Base-by-base conservation (phyloP, 2,888 invertebrate species). In the Steromphala cineraria region DNA sequence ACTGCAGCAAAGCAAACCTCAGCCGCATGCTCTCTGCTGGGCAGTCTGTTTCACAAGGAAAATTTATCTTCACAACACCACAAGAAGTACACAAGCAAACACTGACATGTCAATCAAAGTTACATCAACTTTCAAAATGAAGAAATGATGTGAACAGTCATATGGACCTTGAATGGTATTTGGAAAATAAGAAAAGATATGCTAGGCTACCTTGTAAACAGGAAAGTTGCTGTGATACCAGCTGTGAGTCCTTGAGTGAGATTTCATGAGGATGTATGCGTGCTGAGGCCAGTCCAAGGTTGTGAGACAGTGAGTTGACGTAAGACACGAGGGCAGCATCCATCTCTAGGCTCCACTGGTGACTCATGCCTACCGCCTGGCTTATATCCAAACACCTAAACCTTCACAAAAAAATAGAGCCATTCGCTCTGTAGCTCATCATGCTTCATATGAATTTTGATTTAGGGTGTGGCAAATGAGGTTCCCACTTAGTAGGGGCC, bases 261-360 rank as follows among this genome's bases (percentile, higher is more conserved):
- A 93, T 85, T 84, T 93, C 93, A 83, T 93, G 93, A 17, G 93
- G 91, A 83, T 93, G 92, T 10, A 93, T 87, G 2, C 91, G 84
- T 0, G 92, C 85, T 2, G 92, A 91, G 0, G 92, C 86, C 4
- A 93, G 87, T 24, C 90, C 90, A 74, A 93, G 85, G 75, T 90
- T 89, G 8, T 89, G 84, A 82, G 92, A 90, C 81, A 90, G 83
- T 10, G 88, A 85, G 85, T 93, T 92, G 78, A 91, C 86, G 83
- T 90, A 89, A 52, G 87, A 81, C 8, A 91, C 90, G 19, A 93
- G 87, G 2, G 92, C 90, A 1, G 85, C 77, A 81, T 93, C 92
- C 90, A 91, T 92, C 75, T 93, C 92, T 24, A 87, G 71, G 10
- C 89, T 89, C 93, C 93, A 93, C 84, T 90, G 90, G 67, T 87